Evolutionary conservation across 2,797 vertebrate species (phyloP), one percentile per base, ranked within the genome.

Genomic region (Rhinogobio ventralis): DNA sequence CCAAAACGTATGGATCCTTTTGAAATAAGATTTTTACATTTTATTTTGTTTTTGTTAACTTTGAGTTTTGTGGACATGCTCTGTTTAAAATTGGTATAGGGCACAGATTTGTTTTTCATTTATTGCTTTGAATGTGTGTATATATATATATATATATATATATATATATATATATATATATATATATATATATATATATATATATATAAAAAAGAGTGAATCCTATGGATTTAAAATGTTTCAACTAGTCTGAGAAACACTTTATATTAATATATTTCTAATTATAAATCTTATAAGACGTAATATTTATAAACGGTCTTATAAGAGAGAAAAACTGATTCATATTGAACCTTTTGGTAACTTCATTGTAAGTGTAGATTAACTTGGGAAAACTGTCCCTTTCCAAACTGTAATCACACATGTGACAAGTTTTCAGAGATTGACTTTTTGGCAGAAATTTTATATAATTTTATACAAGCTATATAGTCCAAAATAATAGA

Each of bases 261-360:
- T 53, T 8, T 64, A 30, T 67, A 28, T 7, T 75, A 68, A 81
- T 11, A 55, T n/a, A 3, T 28, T 7, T 74, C 10, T 53, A 15
- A 51, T 79, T 53, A 3, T 55, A 69, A 74, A 85, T 79, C 66
- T 76, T 45, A 66, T 84, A 68, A 51, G 46, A 73, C 84, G 77
- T 76, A 71, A 73, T 79, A 88, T 90, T 25, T 84, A 89, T 88
- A 95, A 91, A 90, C 89, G 8, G 75, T 94, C 95, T 95, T 95
- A 90, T 96, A 92, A 90, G 89, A 90, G 89, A 53, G 3, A 84
- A 80, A 83, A 92, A 84, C 92, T 86, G 97, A 97, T 98, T 96
- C 97, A 98, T 91, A 95, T 97, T 98, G 97, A 93, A 98, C 96
- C 96, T 95, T 89, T 90, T 88, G 89, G 97, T 98, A 95, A 86